Evolutionary conservation across 2,113 vertebrate genomes (phyloP).

Genomic region (Microcebus griseorufus): DNA sequence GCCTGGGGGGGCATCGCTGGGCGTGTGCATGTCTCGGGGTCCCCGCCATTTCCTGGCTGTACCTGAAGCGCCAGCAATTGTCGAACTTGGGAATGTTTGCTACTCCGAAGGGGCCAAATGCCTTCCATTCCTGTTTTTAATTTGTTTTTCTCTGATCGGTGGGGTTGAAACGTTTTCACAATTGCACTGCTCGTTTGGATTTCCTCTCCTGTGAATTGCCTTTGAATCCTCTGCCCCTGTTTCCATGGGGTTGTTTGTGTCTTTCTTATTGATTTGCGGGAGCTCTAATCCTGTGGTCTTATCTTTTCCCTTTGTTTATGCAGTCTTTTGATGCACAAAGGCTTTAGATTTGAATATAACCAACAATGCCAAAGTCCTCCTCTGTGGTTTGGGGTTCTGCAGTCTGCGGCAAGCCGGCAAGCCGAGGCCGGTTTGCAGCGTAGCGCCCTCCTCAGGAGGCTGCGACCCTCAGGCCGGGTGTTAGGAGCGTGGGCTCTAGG

Average conservation of each 20-base stretch:
- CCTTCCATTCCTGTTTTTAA: not conserved
- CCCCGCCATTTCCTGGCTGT: fast-evolving
- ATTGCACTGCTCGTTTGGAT: not conserved
- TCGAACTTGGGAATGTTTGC: not conserved
- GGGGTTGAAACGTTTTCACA: not conserved
- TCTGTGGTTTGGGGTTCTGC: not conserved
- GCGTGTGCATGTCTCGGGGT: not conserved
- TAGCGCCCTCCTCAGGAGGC: not conserved
- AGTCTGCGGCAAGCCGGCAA: not conserved
- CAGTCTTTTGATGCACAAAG: not conserved
- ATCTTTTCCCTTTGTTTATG: not conserved
- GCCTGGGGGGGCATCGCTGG: not conserved
- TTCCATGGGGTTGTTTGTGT: not conserved
- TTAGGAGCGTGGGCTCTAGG: not conserved
- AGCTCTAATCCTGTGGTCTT: not conserved
- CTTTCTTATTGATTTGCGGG: not conserved
- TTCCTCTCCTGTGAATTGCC: not conserved
- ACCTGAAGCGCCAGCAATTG: not conserved
- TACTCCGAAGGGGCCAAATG: not conserved
- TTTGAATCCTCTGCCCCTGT: not conserved
- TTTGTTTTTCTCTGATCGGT: not conserved
- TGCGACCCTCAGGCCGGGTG: not conserved
- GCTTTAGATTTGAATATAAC: not conserved
- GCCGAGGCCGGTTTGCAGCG: fast-evolving
- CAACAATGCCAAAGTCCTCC: not conserved